Percentiles rank a stretch among this genome's conserved stretches.
Conservation (phyloP, 1,140 invertebrate genomes). For the Bombyx mori region DNA sequence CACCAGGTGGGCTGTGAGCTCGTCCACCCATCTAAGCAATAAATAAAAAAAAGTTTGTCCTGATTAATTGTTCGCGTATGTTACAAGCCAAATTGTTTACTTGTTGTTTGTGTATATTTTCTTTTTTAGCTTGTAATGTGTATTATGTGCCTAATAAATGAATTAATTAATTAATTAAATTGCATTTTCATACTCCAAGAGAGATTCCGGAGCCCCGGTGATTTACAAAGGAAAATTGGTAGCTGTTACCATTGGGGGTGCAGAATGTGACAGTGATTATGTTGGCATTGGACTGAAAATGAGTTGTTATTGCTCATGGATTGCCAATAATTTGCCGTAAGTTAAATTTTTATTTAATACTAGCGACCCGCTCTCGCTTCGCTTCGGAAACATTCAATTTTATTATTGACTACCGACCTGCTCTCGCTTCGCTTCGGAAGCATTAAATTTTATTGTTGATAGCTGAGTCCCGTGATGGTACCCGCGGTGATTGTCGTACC, state of each 20-base stretch:
- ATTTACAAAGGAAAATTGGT: conserved; percentile 28
- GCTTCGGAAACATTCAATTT: neutral
- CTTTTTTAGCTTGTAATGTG: too few relatives aligned
- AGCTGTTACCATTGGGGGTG: conserved; percentile 35
- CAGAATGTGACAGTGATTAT: conserved; percentile 26
- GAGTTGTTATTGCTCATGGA: conserved; percentile 43
- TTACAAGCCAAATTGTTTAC: too few relatives aligned
- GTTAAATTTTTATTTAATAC: conserved; percentile 5
- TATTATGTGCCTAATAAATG: neutral
- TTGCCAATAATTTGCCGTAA: conserved; percentile 39
- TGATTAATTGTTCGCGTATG: too few relatives aligned
- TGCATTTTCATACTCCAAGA: conserved; percentile 10
- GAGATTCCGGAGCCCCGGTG: conserved; percentile 37
- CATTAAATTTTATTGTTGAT: too few relatives aligned
- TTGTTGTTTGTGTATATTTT: too few relatives aligned
- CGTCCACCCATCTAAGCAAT: too few relatives aligned
- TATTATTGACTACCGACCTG: neutral
- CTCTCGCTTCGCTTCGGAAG: too few relatives aligned
- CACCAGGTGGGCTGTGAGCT: too few relatives aligned
- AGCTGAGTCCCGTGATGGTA: too few relatives aligned
- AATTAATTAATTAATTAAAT: neutral
- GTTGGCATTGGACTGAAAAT: conserved; percentile 41
- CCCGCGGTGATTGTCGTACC: too few relatives aligned
- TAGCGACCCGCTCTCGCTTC: neutral
- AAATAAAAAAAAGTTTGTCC: too few relatives aligned